phyloP scores from a whole-genome alignment of 2,797 vertebrate species.

The Lates japonicus region DNA sequence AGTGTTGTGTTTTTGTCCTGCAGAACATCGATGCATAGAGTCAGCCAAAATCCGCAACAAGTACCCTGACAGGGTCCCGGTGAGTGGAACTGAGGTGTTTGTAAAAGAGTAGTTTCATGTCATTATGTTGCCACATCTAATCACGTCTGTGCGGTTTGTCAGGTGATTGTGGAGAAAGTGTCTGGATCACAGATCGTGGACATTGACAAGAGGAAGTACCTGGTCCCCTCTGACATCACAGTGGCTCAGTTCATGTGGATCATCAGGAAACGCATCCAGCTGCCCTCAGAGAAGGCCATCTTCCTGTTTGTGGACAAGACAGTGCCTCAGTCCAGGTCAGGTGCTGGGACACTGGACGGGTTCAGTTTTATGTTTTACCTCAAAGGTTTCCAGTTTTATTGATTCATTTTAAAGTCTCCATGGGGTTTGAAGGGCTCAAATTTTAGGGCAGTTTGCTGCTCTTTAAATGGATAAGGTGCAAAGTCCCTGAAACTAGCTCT shows the following conservation, averaged over 20 bases:
- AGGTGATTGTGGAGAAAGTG: constrained; percentile 99
- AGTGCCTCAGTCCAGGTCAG: constrained; percentile 96
- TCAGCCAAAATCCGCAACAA: constrained; percentile 98
- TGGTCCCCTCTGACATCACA: constrained; percentile 98
- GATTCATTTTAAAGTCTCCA: neutral
- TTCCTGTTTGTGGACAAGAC: constrained; percentile 99
- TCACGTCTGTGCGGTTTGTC: neutral
- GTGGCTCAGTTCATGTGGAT: constrained; percentile 99
- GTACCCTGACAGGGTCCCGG: constrained; percentile 97
- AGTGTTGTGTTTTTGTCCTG: constrained; percentile 33
- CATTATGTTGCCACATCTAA: accelerated
- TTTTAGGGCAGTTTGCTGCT: too few relatives aligned
- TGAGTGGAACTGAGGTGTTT: constrained; percentile 80
- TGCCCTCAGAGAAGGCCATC: constrained; percentile 99
- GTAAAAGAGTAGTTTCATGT: neutral
- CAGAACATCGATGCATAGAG: constrained; percentile 97
- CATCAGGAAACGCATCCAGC: constrained; percentile 99
- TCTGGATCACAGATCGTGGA: constrained; percentile 98
- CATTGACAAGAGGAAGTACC: constrained; percentile 99
- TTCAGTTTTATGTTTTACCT: neutral
- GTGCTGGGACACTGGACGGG: neutral
- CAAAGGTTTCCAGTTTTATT: neutral
- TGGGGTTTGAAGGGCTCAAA: too few relatives aligned
- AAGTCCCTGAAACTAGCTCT: too few relatives aligned
- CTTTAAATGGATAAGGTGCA: too few relatives aligned